A percentile compares a stretch with the other conserved stretches of the same genome.
Conservation (phyloP, 2,113 vertebrate species). For the Siniperca chuatsi region DNA sequence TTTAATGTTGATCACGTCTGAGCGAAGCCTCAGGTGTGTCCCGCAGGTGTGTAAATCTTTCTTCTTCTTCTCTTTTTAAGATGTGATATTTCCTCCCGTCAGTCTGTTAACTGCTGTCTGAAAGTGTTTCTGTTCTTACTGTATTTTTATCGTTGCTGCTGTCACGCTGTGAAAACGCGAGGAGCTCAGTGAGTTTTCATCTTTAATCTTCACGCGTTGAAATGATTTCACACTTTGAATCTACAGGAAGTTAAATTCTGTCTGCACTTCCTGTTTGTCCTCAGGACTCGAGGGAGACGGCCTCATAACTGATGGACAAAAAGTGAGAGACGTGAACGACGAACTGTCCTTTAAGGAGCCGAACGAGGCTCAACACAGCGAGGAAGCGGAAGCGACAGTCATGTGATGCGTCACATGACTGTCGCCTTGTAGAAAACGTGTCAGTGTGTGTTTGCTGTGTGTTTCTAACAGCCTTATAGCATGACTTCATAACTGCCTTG, state of each 20-base stretch:
- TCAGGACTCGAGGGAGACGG: no score
- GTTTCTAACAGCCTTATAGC: constrained; percentile 86
- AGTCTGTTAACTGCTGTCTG: not conserved
- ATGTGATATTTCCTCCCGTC: not conserved
- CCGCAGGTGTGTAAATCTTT: not conserved
- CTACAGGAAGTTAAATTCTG: no score
- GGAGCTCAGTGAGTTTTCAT: no score
- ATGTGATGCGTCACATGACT: not conserved
- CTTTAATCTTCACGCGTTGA: no score
- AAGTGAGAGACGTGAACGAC: no score
- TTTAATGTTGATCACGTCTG: not conserved
- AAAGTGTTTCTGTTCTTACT: not conserved
- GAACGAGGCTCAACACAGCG: no score
- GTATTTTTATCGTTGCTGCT: not conserved
- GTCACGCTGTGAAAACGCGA: no score
- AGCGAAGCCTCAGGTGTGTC: not conserved
- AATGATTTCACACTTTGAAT: no score
- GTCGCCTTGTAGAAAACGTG: no score
- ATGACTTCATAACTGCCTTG: constrained; percentile 90
- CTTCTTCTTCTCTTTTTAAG: not conserved
- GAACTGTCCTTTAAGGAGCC: no score
- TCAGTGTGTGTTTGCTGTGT: constrained; percentile 43
- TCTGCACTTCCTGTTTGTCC: no score
- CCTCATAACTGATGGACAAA: no score
- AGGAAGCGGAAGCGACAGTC: not conserved